Conservation (phyloP, 2,888 invertebrate genomes). For the Drosophila longiperda region DNA sequence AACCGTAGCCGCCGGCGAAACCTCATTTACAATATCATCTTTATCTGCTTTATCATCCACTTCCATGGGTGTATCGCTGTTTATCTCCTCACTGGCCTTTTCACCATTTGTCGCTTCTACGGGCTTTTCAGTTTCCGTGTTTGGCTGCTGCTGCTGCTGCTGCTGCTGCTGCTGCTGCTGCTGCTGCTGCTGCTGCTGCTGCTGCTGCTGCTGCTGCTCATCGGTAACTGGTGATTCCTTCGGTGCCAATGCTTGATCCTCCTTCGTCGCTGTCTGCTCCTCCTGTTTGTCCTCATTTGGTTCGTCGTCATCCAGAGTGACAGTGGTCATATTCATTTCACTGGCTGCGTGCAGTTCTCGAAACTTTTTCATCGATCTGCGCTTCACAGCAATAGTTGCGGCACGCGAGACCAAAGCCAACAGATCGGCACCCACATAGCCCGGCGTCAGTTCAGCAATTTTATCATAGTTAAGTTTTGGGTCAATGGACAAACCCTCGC, state of each 20-base stretch:
- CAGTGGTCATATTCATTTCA: constrained; percentile 82
- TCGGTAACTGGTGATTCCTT: constrained; percentile 23
- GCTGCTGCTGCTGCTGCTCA: not conserved
- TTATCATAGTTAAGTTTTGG: constrained; percentile 89
- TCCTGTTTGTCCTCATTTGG: constrained; percentile 51
- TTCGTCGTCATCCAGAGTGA: constrained; percentile 83
- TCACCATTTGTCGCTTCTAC: constrained; percentile 39
- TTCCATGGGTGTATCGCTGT: constrained; percentile 42
- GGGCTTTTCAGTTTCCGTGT: not conserved
- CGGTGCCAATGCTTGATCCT: not conserved
- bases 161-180: no score
- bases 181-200: no score
- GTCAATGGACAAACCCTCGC: constrained; percentile 89
- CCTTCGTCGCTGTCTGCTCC: not conserved
- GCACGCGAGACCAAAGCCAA: constrained; percentile 94
- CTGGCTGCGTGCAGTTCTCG: constrained; percentile 78
- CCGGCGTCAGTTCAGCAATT: constrained; percentile 95
- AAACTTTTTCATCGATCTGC: constrained; percentile 84
- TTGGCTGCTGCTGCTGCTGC: not conserved
- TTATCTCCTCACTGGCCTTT: not conserved
- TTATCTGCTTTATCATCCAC: constrained; percentile 84
- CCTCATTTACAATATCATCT: constrained; percentile 15
- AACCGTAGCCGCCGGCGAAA: not conserved
- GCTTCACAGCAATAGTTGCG: constrained; percentile 93
- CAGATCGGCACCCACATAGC: constrained; percentile 98